Base-by-base conservation (phyloP, 2,888 invertebrate species). In the Parnassius glacialis region DNA sequence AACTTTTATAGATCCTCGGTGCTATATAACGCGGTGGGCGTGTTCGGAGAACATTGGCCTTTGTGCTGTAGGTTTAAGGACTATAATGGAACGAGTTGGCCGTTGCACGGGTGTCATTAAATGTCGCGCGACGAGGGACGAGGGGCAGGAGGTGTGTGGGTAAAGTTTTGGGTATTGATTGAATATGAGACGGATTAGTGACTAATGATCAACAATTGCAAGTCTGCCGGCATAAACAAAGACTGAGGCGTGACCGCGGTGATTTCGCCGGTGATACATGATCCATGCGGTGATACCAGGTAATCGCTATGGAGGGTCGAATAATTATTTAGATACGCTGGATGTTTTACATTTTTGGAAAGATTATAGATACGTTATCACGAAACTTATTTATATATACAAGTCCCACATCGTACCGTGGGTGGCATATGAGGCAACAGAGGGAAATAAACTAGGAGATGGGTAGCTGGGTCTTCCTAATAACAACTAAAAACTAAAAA, bases 1-100 rank as follows among this genome's bases (percentile, higher is more conserved):
- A 90, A 91, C 90, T 91, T 91, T 91, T 91, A 91, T 91, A 91
- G 91, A 91, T 91, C 91, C 90, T 91, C 90, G 89, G 90, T 90
- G 90, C 91, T 91, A 91, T 91, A 91, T 91, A 91, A 90, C 91
- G 90, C 86, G 89, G 88, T 86, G 87, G 87, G 83, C 80, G 83
- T 76, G 79, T 81, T 77, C 82, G 82, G 76, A 80, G 84, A 80
- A 90, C 79, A 81, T 74, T 87, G 77, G 81, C 79, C 85, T 79
- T 84, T 90, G 78, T 72, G 75, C 70, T 70, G 71, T 76, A 68
- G 75, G 67, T 68, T 73, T 83, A 90, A 80, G 83, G 85, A 78
- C 74, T 71, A 85, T 78, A 81, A 80, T 87, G 74, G 87, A 76
- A 72, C 80, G 84, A 68, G 68, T 71, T 71, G 69, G 67, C 62